Conservation (phyloP, 1,140 invertebrate genomes). For the Lutraria rhynchaena region DNA sequence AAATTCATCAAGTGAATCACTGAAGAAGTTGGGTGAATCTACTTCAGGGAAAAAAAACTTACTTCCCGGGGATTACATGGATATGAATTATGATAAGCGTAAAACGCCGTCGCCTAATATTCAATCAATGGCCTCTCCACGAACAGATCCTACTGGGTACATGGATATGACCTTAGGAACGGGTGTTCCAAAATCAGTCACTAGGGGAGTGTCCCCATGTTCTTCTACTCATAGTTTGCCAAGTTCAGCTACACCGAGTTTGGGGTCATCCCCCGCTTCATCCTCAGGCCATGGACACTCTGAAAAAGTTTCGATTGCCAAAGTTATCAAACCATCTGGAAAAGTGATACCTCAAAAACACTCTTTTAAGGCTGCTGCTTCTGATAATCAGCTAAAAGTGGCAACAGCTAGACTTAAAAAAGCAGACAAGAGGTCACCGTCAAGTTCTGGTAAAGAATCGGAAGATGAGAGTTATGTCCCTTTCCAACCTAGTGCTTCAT, state of each 20-base stretch:
- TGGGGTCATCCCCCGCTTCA: slow-evolving; percentile 63
- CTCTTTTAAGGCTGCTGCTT: slow-evolving; percentile 9
- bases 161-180: slow-evolving; percentile 73
- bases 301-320: slow-evolving; percentile 27
- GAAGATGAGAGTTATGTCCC: slow-evolving; percentile 69
- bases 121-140: background rate
- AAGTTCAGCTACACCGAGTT: slow-evolving; percentile 61
- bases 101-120: slow-evolving; percentile 64
- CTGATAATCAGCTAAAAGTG: slow-evolving; percentile 51
- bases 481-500: slow-evolving; percentile 53
- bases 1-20: slow-evolving; percentile 73
- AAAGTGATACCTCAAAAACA: slow-evolving; percentile 62
- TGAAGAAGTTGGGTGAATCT: slow-evolving; percentile 66
- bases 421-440: slow-evolving; percentile 50
- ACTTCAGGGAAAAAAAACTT: slow-evolving; percentile 61
- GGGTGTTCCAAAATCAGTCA: slow-evolving; percentile 37
- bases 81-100: slow-evolving; percentile 69
- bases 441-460: slow-evolving; percentile 68
- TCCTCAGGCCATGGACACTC: slow-evolving; percentile 31
- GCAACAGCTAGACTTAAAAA: slow-evolving; percentile 33
- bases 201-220: slow-evolving; percentile 22
- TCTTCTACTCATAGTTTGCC: slow-evolving; percentile 48
- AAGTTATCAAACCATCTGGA: slow-evolving; percentile 64
- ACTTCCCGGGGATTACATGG: slow-evolving; percentile 69
- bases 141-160: slow-evolving; percentile 64